Evolutionary conservation across 2,113 vertebrate genomes (phyloP).

Genomic region (Vulpes ferrilata): DNA sequence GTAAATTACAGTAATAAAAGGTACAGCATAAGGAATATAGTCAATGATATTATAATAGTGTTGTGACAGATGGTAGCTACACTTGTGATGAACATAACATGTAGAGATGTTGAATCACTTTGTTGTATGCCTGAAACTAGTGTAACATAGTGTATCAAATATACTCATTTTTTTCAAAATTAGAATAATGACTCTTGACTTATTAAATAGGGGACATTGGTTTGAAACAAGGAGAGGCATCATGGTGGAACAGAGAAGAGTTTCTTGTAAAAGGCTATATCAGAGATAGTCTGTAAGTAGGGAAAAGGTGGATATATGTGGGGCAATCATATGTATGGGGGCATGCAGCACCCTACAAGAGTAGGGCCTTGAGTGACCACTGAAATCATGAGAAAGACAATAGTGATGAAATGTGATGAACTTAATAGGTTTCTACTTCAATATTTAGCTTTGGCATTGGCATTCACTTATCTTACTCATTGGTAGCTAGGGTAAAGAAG

Average conservation of each 20-base stretch:
- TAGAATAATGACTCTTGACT: not conserved
- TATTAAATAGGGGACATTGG: not conserved
- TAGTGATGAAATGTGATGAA: not conserved
- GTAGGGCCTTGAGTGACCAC: not conserved
- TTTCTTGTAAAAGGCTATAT: not conserved
- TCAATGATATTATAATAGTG: not conserved
- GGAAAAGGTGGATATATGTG: not conserved
- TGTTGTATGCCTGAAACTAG: not conserved
- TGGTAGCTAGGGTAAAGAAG: not conserved
- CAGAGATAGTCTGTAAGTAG: not conserved
- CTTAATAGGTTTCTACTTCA: not conserved
- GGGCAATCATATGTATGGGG: not conserved
- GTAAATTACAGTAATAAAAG: not conserved
- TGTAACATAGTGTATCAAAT: not conserved
- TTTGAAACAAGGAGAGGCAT: not conserved
- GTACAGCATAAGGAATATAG: not conserved
- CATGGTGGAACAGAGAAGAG: not conserved
- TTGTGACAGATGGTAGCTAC: not conserved
- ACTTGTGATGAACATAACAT: not conserved
- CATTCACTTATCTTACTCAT: not conserved
- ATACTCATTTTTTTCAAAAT: not conserved
- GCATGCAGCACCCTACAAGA: not conserved
- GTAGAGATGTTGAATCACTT: not conserved
- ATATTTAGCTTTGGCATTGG: not conserved
- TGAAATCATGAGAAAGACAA: not conserved